Percentiles rank a stretch among this genome's conserved stretches.
Conservation (phyloP, 1,140 invertebrate species). For the Trichonephila clavata region DNA sequence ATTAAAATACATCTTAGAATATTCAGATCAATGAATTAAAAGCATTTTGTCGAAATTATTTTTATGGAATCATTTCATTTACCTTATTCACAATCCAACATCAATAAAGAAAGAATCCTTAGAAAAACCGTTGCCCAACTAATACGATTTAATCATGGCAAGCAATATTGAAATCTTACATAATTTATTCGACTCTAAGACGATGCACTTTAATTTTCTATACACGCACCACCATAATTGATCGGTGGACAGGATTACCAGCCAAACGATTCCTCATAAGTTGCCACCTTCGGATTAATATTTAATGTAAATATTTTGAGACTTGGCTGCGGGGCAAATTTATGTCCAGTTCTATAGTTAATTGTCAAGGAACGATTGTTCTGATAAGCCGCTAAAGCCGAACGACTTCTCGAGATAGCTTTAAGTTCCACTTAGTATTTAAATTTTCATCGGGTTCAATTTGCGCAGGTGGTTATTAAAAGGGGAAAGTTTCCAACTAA, state of each 20-base stretch:
- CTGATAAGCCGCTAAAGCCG: background rate
- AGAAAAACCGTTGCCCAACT: too few relatives aligned
- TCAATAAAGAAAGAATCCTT: too few relatives aligned
- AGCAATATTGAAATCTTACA: background rate
- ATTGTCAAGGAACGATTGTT: constrained; percentile 1
- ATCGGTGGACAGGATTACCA: background rate
- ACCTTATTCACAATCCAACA: too few relatives aligned
- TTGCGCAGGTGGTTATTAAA: constrained; percentile 4
- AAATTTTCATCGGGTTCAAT: constrained; percentile 18
- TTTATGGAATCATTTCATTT: too few relatives aligned
- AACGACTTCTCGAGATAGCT: background rate
- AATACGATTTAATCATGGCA: too few relatives aligned
- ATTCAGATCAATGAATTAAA: too few relatives aligned
- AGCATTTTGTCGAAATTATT: too few relatives aligned
- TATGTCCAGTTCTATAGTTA: background rate
- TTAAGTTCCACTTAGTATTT: background rate
- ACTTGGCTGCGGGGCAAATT: background rate
- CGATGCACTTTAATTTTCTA: constrained; percentile 1
- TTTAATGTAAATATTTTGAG: constrained; percentile 35
- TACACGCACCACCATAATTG: constrained; percentile 6
- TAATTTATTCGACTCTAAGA: background rate
- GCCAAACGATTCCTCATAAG: background rate
- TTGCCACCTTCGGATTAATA: constrained; percentile 23
- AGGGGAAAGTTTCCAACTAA: background rate
- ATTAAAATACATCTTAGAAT: too few relatives aligned